Conservation (phyloP, 2,113 vertebrate species). For the Nothoprocta pentlandii region DNA sequence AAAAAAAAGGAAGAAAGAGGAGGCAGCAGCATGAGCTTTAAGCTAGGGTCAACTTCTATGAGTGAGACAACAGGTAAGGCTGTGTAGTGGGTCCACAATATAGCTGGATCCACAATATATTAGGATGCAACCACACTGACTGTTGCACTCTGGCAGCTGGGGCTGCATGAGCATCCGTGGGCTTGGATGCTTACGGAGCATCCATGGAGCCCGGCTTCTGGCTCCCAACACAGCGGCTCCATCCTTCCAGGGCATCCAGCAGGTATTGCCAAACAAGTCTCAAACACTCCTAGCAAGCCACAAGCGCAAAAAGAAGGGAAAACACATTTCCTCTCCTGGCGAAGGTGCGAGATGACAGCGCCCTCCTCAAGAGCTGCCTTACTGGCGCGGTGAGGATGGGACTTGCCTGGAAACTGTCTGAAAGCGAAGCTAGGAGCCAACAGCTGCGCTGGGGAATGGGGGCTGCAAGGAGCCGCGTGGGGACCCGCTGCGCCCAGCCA, state of each 20-base stretch:
- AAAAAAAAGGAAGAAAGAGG: too few species aligned
- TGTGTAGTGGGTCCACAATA: rapidly evolving
- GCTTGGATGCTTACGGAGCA: neutral
- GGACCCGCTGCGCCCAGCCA: neutral
- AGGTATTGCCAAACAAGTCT: constrained; percentile 7
- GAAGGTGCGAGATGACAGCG: constrained; percentile 4
- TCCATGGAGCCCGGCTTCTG: neutral
- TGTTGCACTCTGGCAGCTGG: rapidly evolving
- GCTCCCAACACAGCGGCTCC: neutral
- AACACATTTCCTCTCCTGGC: constrained; percentile 22
- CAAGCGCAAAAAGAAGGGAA: constrained; percentile 48
- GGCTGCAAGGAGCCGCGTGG: rapidly evolving
- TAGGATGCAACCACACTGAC: neutral
- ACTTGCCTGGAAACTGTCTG: neutral
- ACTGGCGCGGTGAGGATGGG: neutral
- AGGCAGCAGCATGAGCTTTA: neutral
- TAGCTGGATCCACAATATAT: too few species aligned
- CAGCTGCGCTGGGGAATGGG: neutral
- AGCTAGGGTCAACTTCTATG: rapidly evolving
- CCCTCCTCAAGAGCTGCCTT: neutral
- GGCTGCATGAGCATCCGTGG: neutral
- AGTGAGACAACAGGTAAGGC: neutral
- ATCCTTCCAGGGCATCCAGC: rapidly evolving
- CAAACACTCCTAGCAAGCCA: constrained; percentile 41
- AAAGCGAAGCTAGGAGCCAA: neutral